Percentiles rank a stretch among this genome's conserved stretches.
phyloP scores from a whole-genome alignment of 2,888 invertebrate genomes.

The Lordiphosa fenestrarum region DNA sequence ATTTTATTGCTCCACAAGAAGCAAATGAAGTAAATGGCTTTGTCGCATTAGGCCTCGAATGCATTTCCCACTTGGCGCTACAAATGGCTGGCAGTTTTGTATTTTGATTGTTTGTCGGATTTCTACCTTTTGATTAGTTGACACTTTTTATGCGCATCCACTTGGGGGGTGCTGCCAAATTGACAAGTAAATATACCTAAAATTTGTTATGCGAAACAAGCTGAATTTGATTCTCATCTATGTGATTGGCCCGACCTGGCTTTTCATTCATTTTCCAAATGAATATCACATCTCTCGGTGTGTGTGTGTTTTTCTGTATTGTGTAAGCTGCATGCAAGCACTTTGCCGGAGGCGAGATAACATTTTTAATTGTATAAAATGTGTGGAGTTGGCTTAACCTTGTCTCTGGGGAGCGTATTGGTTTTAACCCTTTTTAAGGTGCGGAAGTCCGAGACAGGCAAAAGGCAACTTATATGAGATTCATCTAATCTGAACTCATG shows the following conservation, averaged over 20 bases:
- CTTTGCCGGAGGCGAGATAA: background rate
- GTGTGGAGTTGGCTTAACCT: constrained; percentile 3
- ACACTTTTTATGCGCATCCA: constrained; percentile 52
- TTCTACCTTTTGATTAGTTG: constrained; percentile 68
- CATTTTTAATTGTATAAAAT: constrained; percentile 25
- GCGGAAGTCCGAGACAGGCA: no score
- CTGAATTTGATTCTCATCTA: constrained; percentile 15
- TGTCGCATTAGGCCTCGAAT: constrained; percentile 45
- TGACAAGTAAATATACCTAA: constrained; percentile 41
- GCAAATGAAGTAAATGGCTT: constrained; percentile 74
- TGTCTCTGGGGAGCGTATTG: no score
- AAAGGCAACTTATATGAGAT: no score
- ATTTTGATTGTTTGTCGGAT: constrained; percentile 57
- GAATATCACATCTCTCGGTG: background rate
- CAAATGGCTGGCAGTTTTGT: constrained; percentile 65
- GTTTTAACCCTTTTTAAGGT: constrained; percentile 5
- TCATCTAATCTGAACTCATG: no score
- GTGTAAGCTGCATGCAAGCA: background rate
- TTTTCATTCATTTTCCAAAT: constrained; percentile 4
- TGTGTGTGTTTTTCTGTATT: background rate
- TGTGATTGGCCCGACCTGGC: constrained; percentile 11
- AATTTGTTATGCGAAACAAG: constrained; percentile 11
- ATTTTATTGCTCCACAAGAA: constrained; percentile 66
- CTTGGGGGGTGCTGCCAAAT: constrained; percentile 18
- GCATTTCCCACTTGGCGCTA: constrained; percentile 27